Conservation (phyloP, 2,797 vertebrate species). For the Lepus oiostolus region DNA sequence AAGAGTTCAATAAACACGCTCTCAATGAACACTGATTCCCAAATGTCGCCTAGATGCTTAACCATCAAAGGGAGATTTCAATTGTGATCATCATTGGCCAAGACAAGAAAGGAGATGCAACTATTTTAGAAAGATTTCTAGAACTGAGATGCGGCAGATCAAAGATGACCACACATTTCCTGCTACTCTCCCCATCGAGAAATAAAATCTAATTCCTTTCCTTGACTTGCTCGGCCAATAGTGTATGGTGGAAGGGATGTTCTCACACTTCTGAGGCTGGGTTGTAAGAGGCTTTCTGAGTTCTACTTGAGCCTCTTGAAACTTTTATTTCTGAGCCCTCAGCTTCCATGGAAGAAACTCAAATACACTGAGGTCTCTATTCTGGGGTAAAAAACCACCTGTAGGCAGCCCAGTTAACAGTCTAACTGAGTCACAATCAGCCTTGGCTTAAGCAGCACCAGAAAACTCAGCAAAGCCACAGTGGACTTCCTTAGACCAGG, state of each 20-base stretch:
- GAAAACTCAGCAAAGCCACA: background rate
- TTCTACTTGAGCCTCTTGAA: background rate
- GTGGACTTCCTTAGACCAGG: background rate
- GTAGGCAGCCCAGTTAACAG: background rate
- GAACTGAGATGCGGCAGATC: background rate
- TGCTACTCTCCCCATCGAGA: background rate
- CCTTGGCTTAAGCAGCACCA: too few species aligned
- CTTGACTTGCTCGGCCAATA: background rate
- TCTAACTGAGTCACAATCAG: background rate
- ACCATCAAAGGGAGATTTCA: background rate
- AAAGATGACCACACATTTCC: background rate
- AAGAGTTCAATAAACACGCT: background rate
- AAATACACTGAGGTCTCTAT: background rate
- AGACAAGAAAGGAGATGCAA: background rate
- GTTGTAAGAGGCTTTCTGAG: background rate
- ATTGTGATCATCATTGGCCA: background rate
- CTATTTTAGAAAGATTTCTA: conserved; percentile 30
- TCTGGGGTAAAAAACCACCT: background rate
- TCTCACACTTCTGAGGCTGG: background rate
- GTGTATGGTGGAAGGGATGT: background rate
- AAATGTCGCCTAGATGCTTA: background rate
- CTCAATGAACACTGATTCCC: background rate
- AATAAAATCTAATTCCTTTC: background rate
- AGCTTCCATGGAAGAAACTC: background rate
- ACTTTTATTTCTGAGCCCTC: background rate